Evolutionary conservation across 2,797 vertebrate genomes (phyloP).

Genomic region (Lutjanus campechanus): DNA sequence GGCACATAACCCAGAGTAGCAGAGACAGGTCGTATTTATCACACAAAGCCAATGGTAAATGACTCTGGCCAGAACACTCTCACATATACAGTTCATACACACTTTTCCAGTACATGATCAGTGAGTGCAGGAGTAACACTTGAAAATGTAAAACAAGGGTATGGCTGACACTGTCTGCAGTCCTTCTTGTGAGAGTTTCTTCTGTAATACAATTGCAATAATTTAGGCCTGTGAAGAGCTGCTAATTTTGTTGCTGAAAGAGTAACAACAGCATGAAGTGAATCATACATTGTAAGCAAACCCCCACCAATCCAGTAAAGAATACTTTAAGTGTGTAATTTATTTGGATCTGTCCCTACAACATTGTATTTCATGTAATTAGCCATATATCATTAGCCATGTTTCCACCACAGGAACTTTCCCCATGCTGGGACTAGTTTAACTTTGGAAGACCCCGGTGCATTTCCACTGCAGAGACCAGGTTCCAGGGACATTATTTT

Average conservation of each 20-base stretch:
- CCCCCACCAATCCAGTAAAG: neutral
- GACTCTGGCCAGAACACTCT: slow-evolving; percentile 45
- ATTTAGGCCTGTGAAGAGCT: neutral
- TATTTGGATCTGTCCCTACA: neutral
- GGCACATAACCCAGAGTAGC: slow-evolving; percentile 64
- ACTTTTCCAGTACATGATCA: slow-evolving; percentile 39
- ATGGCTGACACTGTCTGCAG: neutral
- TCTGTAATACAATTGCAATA: neutral
- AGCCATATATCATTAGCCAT: too few relatives aligned
- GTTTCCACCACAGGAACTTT: too few relatives aligned
- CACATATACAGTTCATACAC: slow-evolving; percentile 3
- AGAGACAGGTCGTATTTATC: slow-evolving; percentile 75
- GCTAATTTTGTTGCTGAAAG: slow-evolving; percentile 10
- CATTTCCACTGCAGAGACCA: too few relatives aligned
- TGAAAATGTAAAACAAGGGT: slow-evolving; percentile 35
- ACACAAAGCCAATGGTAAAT: slow-evolving; percentile 71
- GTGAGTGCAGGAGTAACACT: slow-evolving; percentile 21
- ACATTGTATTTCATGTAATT: neutral
- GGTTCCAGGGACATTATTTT: too few relatives aligned
- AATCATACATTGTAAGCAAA: neutral
- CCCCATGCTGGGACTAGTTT: too few relatives aligned
- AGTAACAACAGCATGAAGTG: neutral
- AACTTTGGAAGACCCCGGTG: too few relatives aligned
- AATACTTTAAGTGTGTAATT: neutral
- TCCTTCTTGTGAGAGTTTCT: neutral